Conservation (phyloP, 2,113 vertebrate genomes). For the Otus sunia region DNA sequence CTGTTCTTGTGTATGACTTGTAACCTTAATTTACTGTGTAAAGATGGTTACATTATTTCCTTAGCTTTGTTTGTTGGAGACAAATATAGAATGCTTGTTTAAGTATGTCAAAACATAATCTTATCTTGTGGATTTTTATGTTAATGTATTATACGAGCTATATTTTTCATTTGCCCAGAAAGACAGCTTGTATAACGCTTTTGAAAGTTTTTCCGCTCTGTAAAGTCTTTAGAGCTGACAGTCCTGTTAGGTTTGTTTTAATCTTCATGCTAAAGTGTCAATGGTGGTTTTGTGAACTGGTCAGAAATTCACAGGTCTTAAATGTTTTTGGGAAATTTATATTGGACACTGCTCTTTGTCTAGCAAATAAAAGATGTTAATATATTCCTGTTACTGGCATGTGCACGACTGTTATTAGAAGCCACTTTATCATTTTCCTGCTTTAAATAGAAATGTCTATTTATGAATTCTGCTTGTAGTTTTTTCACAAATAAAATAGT, state of each 20-base stretch:
- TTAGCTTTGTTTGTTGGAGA: conserved; percentile 97
- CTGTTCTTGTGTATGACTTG: conserved; percentile 99
- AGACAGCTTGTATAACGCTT: conserved; percentile 96
- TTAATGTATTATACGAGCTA: conserved; percentile 93
- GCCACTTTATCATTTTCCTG: conserved; percentile 95
- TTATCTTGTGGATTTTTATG: conserved; percentile 86
- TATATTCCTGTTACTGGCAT: conserved; percentile 99
- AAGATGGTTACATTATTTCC: conserved; percentile 99
- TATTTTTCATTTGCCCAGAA: conserved; percentile 92
- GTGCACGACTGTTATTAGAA: conserved; percentile 99
- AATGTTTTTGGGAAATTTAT: conserved; percentile 93
- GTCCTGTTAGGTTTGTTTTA: conserved; percentile 85
- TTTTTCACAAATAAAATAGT: conserved; percentile 99
- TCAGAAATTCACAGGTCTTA: conserved; percentile 95
- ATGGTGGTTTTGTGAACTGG: conserved; percentile 97
- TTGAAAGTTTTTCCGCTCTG: conserved; percentile 86
- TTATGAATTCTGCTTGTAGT: conserved; percentile 99
- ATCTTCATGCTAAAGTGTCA: conserved; percentile 91
- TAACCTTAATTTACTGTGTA: conserved; percentile 99
- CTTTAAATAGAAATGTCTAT: conserved; percentile 99
- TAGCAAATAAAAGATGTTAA: conserved; percentile 97
- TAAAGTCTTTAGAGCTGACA: conserved; percentile 86
- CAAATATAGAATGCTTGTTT: conserved; percentile 98
- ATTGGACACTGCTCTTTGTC: conserved; percentile 95
- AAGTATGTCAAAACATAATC: conserved; percentile 94